A percentile compares a stretch with the other conserved stretches of the same genome.
phyloP scores from a whole-genome alignment of 2,797 vertebrate species.

The Furcifer pardalis region DNA sequence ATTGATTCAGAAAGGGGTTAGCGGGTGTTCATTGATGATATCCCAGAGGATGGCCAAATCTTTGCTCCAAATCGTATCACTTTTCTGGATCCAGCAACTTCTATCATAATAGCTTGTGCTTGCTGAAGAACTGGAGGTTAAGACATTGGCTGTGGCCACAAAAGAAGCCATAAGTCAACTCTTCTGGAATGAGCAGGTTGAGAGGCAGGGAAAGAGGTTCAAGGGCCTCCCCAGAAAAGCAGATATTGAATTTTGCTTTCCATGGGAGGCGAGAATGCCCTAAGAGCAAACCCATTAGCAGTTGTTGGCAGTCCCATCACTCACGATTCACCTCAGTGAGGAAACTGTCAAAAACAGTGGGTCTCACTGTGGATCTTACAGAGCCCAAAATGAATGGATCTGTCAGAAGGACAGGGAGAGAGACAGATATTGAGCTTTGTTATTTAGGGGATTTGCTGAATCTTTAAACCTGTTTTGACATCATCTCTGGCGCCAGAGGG shows the following conservation, averaged over 20 bases:
- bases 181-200: not conserved
- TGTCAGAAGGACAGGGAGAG: constrained; percentile 53
- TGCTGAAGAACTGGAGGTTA: not conserved
- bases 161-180: not conserved
- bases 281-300: constrained; percentile 26
- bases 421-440: constrained; percentile 54
- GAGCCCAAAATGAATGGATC: constrained; percentile 61
- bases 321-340: constrained; percentile 36
- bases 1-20: no score
- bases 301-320: constrained; percentile 33
- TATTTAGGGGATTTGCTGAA: constrained; percentile 67
- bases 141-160: not conserved
- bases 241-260: not conserved
- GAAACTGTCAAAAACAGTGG: constrained; percentile 29
- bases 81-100: not conserved
- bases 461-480: constrained; percentile 38
- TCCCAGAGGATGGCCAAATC: no score
- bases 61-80: not conserved
- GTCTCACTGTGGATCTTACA: constrained; percentile 54
- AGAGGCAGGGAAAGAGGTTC: not conserved
- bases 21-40: no score
- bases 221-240: not conserved
- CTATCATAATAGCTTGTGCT: not conserved
- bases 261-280: constrained; percentile 6
- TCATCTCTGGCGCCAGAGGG: constrained; percentile 41